Evolutionary conservation across 2,797 vertebrate species (phyloP), one percentile per base, ranked within the genome.

Genomic region (Spheniscus humboldti): DNA sequence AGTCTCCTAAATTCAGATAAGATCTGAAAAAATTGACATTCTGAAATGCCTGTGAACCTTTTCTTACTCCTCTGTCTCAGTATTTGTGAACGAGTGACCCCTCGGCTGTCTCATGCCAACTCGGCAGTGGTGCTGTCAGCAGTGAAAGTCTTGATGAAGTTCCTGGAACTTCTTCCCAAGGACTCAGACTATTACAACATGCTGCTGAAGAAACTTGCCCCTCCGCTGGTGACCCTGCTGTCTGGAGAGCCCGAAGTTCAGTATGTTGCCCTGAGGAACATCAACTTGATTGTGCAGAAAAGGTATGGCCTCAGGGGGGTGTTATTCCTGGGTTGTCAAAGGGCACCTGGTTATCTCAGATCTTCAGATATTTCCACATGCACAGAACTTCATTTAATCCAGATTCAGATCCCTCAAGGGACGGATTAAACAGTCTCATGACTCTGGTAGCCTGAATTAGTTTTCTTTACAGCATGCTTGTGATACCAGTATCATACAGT

Each of bases 111-210:
- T 59, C 99, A 99, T 0, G 99, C 99, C 97, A 99, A 99, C 98
- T 99, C 99, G 0, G 99, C 99, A 0, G 99, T 99, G 97, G 99
- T 99, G 90, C 98, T 99, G 84, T 99, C 99, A 4, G 99, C 99
- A 1, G 99, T 99, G 64, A 99, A 99, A 97, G 99, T 99, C 80
- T 98, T 99, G 85, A 99, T 99, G 99, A 99, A 99, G 97, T 99
- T 99, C 97, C 96, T 99, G 94, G 99, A 99, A 97, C 98, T 99
- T 47, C 98, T 99, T 77, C 99, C 99, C 62, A 99, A 99, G 94
- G 99, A 99, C 91, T 99, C 99, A 0, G 99, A 99, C 95, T 99
- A 99, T 95, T 99, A 99, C 98, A 99, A 98, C 97, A 99, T 99
- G 91, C 97, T 99, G 93, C 98, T 99, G 95, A 99, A 99, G 98